These are phyloP conservation scores for Taurulus bubalis DNA, from an alignment of 2,113 vertebrate species.

Conservation along the genomic window DNA sequence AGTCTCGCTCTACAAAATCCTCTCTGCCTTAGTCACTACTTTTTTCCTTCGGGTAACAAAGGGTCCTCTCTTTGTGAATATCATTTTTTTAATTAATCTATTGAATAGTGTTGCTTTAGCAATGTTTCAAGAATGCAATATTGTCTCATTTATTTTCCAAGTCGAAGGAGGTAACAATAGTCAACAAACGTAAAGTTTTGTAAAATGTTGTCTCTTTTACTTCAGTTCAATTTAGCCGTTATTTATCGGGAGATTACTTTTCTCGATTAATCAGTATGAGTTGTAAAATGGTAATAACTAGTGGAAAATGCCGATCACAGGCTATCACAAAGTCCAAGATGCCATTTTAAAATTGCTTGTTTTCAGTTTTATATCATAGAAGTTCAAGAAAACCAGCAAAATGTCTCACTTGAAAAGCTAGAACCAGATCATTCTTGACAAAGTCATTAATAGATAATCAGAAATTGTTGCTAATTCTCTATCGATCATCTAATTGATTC, in stretches of 20 bases:
- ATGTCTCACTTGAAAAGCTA: neutral
- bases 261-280: neutral
- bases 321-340: neutral
- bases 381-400: neutral
- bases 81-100: neutral
- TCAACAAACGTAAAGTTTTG: neutral
- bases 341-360: neutral
- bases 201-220: neutral
- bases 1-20: constrained; percentile 7
- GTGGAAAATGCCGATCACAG: neutral
- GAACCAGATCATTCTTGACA: neutral
- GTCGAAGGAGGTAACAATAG: neutral
- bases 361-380: neutral
- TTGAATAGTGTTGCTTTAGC: neutral
- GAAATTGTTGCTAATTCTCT: neutral
- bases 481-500: neutral
- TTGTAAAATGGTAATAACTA: neutral
- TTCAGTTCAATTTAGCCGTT: neutral
- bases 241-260: neutral
- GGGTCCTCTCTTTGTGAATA: neutral
- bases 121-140: neutral
- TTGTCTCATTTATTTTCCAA: neutral
- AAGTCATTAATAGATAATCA: neutral
- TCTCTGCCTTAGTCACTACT: constrained; percentile 36
- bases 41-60: constrained; percentile 12